A percentile compares a stretch with the other conserved stretches of the same genome.
Evolutionary conservation across 2,888 invertebrate species (phyloP).

Genomic region (Cryptocheilus praepositus): DNA sequence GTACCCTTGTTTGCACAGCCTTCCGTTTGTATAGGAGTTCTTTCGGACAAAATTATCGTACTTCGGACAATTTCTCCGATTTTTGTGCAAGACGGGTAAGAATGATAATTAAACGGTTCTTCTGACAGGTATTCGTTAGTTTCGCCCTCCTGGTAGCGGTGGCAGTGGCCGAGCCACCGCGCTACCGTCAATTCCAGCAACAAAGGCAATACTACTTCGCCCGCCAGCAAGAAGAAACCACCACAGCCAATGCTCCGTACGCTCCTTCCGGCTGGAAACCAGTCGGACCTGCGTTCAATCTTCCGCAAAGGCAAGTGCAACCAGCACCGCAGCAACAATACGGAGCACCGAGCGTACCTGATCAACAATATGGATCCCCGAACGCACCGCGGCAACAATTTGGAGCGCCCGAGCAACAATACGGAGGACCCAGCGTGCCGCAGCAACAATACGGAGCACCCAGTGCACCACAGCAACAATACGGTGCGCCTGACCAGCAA

Average conservation of each 20-base stretch:
- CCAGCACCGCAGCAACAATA: slow-evolving; percentile 23
- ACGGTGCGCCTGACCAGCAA: slow-evolving; percentile 46
- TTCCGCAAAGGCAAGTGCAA: slow-evolving; percentile 66
- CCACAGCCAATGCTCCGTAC: slow-evolving; percentile 69
- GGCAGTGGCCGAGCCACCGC: slow-evolving; percentile 75
- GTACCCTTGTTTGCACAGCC: too few relatives aligned
- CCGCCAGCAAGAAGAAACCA: slow-evolving; percentile 67
- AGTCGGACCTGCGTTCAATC: slow-evolving; percentile 73
- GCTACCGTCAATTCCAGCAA: slow-evolving; percentile 61
- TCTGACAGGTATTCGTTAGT: slow-evolving; percentile 69
- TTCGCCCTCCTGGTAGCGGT: slow-evolving; percentile 70
- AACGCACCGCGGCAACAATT: slow-evolving; percentile 47
- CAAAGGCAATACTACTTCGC: slow-evolving; percentile 67
- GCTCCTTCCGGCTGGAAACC: slow-evolving; percentile 75
- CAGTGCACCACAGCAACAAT: slow-evolving; percentile 54
- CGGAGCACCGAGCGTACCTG: slow-evolving; percentile 44
- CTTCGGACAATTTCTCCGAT: too few relatives aligned
- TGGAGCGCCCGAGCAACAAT: slow-evolving; percentile 60
- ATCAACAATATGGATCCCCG: slow-evolving; percentile 63
- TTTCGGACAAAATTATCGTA: too few relatives aligned
- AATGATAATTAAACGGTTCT: neutral
- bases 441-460: slow-evolving; percentile 55
- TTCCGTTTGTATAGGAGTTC: too few relatives aligned
- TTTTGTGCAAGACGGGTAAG: too few relatives aligned
- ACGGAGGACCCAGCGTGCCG: slow-evolving; percentile 49